Conservation (phyloP, 1,140 invertebrate species). For the Monochamus saltuarius region DNA sequence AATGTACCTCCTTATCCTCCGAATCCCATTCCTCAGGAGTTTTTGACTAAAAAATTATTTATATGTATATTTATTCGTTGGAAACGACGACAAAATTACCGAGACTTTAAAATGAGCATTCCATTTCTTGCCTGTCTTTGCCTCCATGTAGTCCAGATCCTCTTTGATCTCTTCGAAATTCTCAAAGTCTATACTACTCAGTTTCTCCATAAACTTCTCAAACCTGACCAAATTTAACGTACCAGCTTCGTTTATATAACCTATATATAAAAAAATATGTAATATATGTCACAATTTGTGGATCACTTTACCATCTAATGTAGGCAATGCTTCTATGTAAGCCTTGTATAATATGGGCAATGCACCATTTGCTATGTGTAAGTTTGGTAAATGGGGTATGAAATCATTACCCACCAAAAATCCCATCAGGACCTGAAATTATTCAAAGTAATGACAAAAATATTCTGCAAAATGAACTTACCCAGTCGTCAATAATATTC, state of each 20-base stretch:
- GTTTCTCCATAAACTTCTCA: constrained; percentile 79
- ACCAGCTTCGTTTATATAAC: constrained; percentile 91
- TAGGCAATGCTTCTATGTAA: constrained; percentile 85
- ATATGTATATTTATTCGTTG: neutral
- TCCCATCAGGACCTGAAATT: constrained; percentile 82
- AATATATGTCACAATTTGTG: constrained; percentile 5
- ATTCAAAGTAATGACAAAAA: neutral
- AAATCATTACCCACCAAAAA: constrained; percentile 98
- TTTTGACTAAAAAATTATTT: neutral
- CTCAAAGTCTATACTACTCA: constrained; percentile 78
- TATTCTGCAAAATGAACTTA: constrained; percentile 36
- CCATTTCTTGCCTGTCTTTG: constrained; percentile 63
- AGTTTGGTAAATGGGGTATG: constrained; percentile 89
- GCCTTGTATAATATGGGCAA: constrained; percentile 82
- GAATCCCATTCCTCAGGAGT: constrained; percentile 27
- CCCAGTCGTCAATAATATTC: constrained; percentile 73
- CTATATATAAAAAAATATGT: constrained; percentile 57
- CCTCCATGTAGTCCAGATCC: constrained; percentile 83
- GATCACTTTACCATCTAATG: constrained; percentile 71
- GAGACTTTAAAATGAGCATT: constrained; percentile 26
- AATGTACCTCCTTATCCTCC: constrained; percentile 25
- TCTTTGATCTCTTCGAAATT: constrained; percentile 82
- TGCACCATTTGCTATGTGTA: constrained; percentile 90
- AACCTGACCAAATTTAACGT: constrained; percentile 82
- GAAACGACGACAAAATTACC: constrained; percentile 2